Conservation (phyloP, 2,797 vertebrate species). For the Gymnoscopelus braueri region DNA sequence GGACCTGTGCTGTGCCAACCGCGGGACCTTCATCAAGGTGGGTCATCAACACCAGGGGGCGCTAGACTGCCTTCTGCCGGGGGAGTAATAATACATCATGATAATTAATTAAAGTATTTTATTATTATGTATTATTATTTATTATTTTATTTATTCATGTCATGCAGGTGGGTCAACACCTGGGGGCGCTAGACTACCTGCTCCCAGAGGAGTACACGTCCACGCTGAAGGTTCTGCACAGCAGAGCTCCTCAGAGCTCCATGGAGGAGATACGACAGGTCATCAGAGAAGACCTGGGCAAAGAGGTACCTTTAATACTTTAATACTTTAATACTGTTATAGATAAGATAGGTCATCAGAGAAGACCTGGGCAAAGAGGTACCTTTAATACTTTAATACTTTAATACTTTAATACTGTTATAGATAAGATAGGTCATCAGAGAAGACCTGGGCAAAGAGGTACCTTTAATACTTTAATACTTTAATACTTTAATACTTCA, state of each 20-base stretch:
- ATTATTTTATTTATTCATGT: too few species aligned
- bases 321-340: too few species aligned
- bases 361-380: too few species aligned
- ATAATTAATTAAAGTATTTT: too few species aligned
- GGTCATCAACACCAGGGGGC: conserved; percentile 93
- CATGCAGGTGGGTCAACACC: conserved; percentile 97
- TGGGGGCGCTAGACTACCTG: conserved; percentile 95
- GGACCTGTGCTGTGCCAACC: conserved; percentile 93
- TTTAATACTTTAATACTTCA: too few species aligned
- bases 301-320: conserved; percentile 81
- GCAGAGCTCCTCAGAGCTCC: conserved; percentile 91
- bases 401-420: too few species aligned
- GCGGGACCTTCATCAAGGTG: conserved; percentile 98
- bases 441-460: too few species aligned
- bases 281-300: conserved; percentile 92
- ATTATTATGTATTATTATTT: too few species aligned
- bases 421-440: too few species aligned
- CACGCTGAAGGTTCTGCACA: conserved; percentile 94
- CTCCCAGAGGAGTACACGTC: conserved; percentile 94
- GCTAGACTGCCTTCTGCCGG: conserved; percentile 93
- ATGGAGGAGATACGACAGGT: conserved; percentile 90
- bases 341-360: too few species aligned
- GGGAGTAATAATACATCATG: conserved; percentile 81
- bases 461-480: too few species aligned
- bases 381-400: too few species aligned